Base-by-base conservation (phyloP, 2,113 vertebrate genomes). In the Trematocara marginatum region DNA sequence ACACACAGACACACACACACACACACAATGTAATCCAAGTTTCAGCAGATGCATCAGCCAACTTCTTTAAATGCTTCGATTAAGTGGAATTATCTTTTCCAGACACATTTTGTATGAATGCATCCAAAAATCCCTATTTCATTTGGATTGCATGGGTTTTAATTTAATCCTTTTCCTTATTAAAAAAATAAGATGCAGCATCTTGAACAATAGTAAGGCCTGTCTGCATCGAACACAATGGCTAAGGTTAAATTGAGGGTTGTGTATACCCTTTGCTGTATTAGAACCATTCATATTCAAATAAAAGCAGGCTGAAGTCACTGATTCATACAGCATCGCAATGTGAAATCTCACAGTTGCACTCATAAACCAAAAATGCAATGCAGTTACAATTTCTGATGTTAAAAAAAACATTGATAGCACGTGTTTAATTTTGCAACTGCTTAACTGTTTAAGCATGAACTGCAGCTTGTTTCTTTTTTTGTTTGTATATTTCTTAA, bases 31-130 rank as follows among this genome's bases (percentile, higher is more conserved):
- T 91, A 94, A 92, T 93, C 93, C 91, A 95, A 93, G 92, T 95
- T 95, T 90, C 84, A 90, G 89, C 84, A 31, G 87, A 90, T 64
- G 82, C 92, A 91, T 90, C 86, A 90, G 92, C 94, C 95, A 95
- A 93, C 92, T 93, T 94, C 90, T 95, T 95, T 93, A 95, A 95
- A 96, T 95, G 92, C 92, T 85, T 95, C 95, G 91, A 95, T 96
- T 96, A 96, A 92, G 94, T 90, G 90, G 90, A 96, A 96, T 97
- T 96, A 97, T 97, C 96, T 96, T 95, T 94, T 95, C 94, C 92
- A 94, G 93, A 93, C 96, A 96, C 94, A 96, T 95, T 96, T 96
- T 89, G 90, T 90, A 89, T 95, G 94, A 96, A 94, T 94, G 94
- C 94, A 69, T 95, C 95, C 92, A 93, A 93, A 95, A 95, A 95